Percentiles rank a stretch among this genome's conserved stretches.
phyloP scores from a whole-genome alignment of 2,113 vertebrate genomes.

The Meriones unguiculatus region DNA sequence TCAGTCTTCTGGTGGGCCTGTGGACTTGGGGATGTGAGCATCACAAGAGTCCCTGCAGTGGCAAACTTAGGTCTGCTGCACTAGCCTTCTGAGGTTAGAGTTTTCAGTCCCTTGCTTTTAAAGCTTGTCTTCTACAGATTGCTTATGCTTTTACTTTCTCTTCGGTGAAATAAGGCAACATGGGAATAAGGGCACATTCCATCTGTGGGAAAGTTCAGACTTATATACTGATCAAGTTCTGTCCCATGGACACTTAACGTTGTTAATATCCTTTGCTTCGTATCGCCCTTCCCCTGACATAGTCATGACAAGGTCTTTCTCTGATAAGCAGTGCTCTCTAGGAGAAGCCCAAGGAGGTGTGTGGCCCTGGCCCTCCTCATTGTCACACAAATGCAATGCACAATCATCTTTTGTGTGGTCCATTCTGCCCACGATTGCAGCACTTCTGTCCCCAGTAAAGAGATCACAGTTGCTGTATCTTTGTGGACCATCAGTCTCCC shows the following conservation, averaged over 20 bases:
- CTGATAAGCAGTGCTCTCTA: background rate
- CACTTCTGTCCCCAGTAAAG: background rate
- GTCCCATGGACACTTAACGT: background rate
- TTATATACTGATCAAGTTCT: background rate
- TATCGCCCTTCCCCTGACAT: background rate
- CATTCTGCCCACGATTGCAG: background rate
- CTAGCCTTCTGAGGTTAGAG: background rate
- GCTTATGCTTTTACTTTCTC: background rate
- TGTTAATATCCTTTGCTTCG: background rate
- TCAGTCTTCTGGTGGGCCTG: background rate
- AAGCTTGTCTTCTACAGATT: background rate
- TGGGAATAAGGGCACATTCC: background rate
- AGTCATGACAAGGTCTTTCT: background rate
- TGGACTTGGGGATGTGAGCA: background rate
- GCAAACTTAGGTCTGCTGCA: background rate
- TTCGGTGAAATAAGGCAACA: background rate
- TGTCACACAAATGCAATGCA: background rate
- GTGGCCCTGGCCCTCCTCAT: background rate
- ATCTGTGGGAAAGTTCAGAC: background rate
- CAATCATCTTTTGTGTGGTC: background rate
- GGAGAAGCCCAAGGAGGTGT: background rate
- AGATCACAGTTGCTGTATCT: too few relatives aligned
- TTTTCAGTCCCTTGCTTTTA: background rate
- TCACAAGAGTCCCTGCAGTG: background rate
- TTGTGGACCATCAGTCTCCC: background rate